phyloP scores from a whole-genome alignment of 2,888 invertebrate species.

The Spodoptera littoralis region DNA sequence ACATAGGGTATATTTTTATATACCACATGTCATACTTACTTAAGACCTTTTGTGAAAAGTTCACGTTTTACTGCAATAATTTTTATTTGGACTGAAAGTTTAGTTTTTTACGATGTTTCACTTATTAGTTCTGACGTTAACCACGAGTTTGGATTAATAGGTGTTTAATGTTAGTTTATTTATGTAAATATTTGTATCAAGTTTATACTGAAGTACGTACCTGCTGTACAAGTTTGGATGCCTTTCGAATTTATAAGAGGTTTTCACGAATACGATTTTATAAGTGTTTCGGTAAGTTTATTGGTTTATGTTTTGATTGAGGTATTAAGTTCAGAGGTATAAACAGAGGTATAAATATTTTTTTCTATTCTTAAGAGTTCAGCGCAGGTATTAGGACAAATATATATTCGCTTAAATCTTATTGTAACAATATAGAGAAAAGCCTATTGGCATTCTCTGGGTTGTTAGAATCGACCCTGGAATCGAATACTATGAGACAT shows the following conservation, averaged over 20 bases:
- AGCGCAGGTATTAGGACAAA: no score
- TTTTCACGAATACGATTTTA: conserved; percentile 1
- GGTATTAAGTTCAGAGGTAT: no score
- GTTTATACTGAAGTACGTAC: conserved; percentile 23
- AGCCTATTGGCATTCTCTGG: no score
- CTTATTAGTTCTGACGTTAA: conserved; percentile 47
- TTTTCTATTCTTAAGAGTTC: no score
- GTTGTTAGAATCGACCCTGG: no score
- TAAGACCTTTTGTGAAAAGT: conserved; percentile 13
- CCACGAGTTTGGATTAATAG: conserved; percentile 41
- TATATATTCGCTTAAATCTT: no score
- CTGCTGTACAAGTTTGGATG: conserved; percentile 11
- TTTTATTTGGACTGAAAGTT: conserved; percentile 33
- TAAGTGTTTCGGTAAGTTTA: neutral
- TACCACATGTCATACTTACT: no score
- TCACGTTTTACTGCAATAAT: conserved; percentile 45
- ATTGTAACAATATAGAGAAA: no score
- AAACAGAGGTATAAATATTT: no score
- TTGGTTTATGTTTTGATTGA: neutral
- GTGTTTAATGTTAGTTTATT: conserved; percentile 48
- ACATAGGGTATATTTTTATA: no score
- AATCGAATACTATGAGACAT: no score
- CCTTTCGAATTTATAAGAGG: conserved; percentile 15
- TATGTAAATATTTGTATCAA: conserved; percentile 38
- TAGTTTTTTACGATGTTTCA: conserved; percentile 38